phyloP scores from a whole-genome alignment of 1,140 invertebrate genomes.

The Pachypeltis micranthus region DNA sequence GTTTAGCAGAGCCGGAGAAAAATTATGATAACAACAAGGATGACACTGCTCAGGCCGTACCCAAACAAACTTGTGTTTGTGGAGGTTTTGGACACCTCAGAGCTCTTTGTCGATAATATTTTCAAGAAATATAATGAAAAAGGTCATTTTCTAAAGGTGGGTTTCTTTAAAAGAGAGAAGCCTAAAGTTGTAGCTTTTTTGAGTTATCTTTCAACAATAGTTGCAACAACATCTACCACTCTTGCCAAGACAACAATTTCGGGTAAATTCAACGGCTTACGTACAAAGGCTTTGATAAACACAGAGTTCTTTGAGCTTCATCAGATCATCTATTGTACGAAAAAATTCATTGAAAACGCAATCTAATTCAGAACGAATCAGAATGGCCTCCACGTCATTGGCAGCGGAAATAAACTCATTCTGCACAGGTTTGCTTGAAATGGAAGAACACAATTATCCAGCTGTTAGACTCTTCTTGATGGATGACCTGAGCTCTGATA shows the following conservation, averaged over 20 bases:
- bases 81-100: too few relatives aligned
- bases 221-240: not conserved
- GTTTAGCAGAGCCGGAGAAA: too few relatives aligned
- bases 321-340: not conserved
- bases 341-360: not conserved
- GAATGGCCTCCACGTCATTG: not conserved
- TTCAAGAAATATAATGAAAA: not conserved
- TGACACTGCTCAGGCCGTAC: too few relatives aligned
- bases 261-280: too few relatives aligned
- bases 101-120: too few relatives aligned
- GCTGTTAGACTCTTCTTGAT: not conserved
- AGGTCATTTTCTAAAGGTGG: not conserved
- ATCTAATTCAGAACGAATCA: not conserved
- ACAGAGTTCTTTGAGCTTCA: not conserved
- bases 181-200: not conserved
- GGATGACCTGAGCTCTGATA: not conserved
- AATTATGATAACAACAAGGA: too few relatives aligned
- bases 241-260: not conserved
- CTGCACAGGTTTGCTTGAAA: not conserved
- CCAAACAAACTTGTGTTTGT: too few relatives aligned
- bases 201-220: too few relatives aligned
- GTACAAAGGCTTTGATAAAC: not conserved
- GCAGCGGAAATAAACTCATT: not conserved
- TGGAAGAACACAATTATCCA: not conserved
- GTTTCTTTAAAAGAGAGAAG: not conserved